These are phyloP conservation scores for Spodoptera picta DNA, from an alignment of 2,888 invertebrate genomes.

Conservation along the genomic window DNA sequence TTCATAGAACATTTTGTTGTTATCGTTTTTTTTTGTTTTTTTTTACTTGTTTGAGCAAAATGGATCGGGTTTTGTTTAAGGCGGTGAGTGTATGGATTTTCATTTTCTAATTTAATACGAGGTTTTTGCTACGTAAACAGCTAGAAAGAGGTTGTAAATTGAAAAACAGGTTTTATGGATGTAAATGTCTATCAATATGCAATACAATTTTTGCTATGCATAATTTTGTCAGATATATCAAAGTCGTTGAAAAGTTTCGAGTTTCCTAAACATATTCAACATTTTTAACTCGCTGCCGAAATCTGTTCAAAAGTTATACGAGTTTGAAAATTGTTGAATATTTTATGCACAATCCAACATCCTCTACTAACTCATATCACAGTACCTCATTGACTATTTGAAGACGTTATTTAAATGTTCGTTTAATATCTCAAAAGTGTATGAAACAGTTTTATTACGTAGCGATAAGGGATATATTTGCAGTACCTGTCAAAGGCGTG, in stretches of 20 bases:
- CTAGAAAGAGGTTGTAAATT: neutral
- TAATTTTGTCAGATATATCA: slow-evolving; percentile 28
- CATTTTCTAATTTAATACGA: no score
- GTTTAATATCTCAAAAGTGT: no score
- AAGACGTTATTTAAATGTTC: no score
- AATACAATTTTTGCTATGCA: slow-evolving; percentile 25
- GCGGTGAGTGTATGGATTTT: no score
- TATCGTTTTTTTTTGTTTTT: slow-evolving; percentile 5
- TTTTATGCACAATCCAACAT: slow-evolving; percentile 39
- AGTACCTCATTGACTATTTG: no score
- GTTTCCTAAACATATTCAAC: slow-evolving; percentile 28
- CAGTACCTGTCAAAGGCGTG: no score
- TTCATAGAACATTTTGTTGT: slow-evolving; percentile 20
- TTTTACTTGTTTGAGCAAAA: neutral
- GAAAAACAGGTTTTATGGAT: neutral
- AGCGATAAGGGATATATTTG: no score
- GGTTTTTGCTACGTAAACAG: no score
- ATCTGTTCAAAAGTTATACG: slow-evolving; percentile 46
- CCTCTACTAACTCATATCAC: no score
- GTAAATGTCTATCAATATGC: slow-evolving; percentile 27
- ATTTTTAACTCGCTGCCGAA: slow-evolving; percentile 39
- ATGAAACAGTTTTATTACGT: no score
- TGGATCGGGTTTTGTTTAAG: neutral
- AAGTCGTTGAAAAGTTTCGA: slow-evolving; percentile 29
- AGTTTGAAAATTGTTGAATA: slow-evolving; percentile 46